These are phyloP conservation scores for Hyla sarda DNA, from an alignment of 2,113 vertebrate species.

Conservation along the genomic window DNA sequence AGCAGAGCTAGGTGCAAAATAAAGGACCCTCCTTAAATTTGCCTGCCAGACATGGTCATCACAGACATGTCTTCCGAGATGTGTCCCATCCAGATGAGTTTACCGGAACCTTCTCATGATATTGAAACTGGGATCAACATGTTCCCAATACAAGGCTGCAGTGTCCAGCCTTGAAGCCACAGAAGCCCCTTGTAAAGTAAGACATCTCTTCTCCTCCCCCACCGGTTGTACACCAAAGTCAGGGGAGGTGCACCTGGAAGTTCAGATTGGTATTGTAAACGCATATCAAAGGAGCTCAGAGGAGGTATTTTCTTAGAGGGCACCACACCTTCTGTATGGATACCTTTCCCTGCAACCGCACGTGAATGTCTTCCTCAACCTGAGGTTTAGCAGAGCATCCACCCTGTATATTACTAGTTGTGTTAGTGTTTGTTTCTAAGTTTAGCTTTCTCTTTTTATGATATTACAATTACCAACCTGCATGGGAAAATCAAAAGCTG, in stretches of 20 bases:
- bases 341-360: not conserved
- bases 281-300: not conserved
- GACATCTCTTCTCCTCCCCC: not conserved
- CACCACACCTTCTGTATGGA: slow-evolving; percentile 11
- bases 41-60: not conserved
- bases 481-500: not conserved
- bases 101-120: not conserved
- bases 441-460: not conserved
- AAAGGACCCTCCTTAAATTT: not conserved
- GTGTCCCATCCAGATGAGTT: not conserved
- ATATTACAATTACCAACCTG: not conserved
- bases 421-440: not conserved
- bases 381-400: not conserved
- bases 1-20: too few species aligned
- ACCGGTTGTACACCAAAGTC: not conserved
- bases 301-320: not conserved
- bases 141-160: too few species aligned
- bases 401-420: slow-evolving; percentile 7
- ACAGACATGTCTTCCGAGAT: not conserved
- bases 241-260: not conserved
- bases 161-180: not conserved
- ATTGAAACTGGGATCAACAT: not conserved
- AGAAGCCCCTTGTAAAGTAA: not conserved
- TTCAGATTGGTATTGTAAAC: not conserved
- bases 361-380: not conserved